Conservation (phyloP, 2,888 invertebrate genomes). For the Xestoiulus laeticollis region DNA sequence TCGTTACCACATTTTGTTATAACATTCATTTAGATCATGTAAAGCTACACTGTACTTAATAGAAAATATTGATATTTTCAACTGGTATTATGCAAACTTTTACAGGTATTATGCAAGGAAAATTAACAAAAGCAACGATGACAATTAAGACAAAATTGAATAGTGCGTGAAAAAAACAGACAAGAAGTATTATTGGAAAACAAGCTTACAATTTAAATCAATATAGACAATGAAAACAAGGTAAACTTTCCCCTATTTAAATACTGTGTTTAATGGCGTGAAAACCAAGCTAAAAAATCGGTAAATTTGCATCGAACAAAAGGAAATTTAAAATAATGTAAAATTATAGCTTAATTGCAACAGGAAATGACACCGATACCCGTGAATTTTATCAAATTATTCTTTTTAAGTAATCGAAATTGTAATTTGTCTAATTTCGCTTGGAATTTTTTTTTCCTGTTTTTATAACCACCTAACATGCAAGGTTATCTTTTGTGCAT, state of each 20-base stretch:
- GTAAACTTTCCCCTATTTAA: background rate
- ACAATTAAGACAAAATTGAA: background rate
- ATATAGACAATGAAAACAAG: background rate
- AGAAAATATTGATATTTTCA: background rate
- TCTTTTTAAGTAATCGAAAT: slow-evolving; percentile 7
- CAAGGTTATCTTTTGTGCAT: background rate
- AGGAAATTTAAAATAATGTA: background rate
- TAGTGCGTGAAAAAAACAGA: background rate
- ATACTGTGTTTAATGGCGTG: background rate
- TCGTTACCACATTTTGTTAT: slow-evolving; percentile 9
- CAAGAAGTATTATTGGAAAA: background rate
- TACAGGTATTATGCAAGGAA: background rate
- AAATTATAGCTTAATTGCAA: background rate
- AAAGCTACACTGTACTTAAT: background rate
- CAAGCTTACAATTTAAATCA: background rate
- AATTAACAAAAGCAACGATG: background rate
- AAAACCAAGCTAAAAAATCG: background rate
- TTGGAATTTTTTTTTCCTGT: background rate
- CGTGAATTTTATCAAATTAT: background rate
- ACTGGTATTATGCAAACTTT: too few relatives aligned
- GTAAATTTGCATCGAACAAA: background rate
- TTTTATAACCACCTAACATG: background rate
- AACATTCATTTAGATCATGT: background rate
- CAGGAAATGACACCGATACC: slow-evolving; percentile 9
- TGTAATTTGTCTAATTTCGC: background rate